Base-by-base conservation (phyloP, 1,140 invertebrate genomes). In the Batillaria attramentaria region DNA sequence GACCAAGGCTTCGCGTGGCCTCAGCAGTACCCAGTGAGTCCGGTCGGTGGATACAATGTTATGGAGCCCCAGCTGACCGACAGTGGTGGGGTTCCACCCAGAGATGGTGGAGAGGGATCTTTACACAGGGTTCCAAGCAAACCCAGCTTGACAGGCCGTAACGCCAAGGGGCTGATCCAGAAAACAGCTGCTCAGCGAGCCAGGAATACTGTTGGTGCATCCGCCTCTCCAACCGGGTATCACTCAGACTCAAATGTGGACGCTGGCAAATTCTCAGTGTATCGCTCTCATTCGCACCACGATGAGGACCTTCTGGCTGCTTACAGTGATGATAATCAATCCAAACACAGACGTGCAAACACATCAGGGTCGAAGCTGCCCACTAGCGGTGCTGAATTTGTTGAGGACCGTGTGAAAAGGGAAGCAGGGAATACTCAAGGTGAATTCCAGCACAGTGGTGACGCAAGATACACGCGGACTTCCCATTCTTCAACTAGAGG, bases 171-270 rank as follows among this genome's bases (percentile, higher is more conserved):
- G 20, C 37, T 65, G 31, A 65, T 74, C 41, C 62, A 66, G 57
- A 77, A 78, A 62, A 73, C 37, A 18, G 57, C 50, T 1, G 57
- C 65, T 18, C 70, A 79, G 42, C 65, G 69, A 57, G 70, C 77
- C 28, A 79, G 70, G 31, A 79, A 77, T 31, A 76, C 77, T 69
- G 74, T 39, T 37, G 50, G 54, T 68, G 73, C 78, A 13, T 79
- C 69, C 35, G 68, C 73, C 6, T 83, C 81, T 18, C 79, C 79
- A 18, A 77, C 73, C n/a, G 79, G 78, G 18, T 70, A 70, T 31
- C 68, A 46, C 37, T 70, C 68, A 3, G 68, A 70, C 41, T 16
- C n/a, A n/a, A n/a, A n/a, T n/a, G n/a, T n/a, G n/a, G n/a, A n/a
- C n/a, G n/a, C n/a, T n/a, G n/a, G n/a, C n/a, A n/a, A n/a, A n/a